Evolutionary conservation across 2,797 vertebrate genomes (phyloP), one percentile per base, ranked within the genome.

Genomic region (Eutrigla gurnardus): DNA sequence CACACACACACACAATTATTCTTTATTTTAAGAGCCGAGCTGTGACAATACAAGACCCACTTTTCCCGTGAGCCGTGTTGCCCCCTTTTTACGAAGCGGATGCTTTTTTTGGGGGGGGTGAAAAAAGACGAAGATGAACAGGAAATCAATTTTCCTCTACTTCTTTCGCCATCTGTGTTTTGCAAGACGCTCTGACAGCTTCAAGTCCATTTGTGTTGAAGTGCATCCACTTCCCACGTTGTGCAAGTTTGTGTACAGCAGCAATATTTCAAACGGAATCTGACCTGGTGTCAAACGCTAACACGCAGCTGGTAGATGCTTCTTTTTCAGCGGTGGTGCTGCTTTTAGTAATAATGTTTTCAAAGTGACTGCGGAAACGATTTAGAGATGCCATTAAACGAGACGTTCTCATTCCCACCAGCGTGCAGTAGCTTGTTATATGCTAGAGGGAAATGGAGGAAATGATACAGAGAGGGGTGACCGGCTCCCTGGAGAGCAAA

Each of bases 401-500:
- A 54, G 54, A 43, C 33, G 10, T 42, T 74, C 63, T 73, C 45
- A 43, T 62, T 74, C 14, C 46, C 18, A 25, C 37, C 43, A 11
- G n/a, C 25, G 5, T 67, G 70, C 52, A 64, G 77, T 59, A 79
- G 18, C 67, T 59, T 76, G 65, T 70, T 80, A 37, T n/a, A 43
- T n/a, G 62, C 70, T 67, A 0, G 5, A 75, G 82, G 67, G 73
- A 77, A 80, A 68, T 46, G 52, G 46, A 70, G 77, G 5, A 82
- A 84, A 81, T 65, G 68, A 86, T 83, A 73, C 75, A 69, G 81
- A 73, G 65, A 58, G 49, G 65, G 59, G 62, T 63, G 73, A 77
- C 66, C 66, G 61, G 17, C 73, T 74, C 75, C 65, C 66, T 84
- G 40, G 66, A 62, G 60, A 71, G 77, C 61, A 50, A 50, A 82